These are phyloP conservation scores for Hesperophylax magnus DNA, from an alignment of 1,140 invertebrate genomes.

Conservation along the genomic window DNA sequence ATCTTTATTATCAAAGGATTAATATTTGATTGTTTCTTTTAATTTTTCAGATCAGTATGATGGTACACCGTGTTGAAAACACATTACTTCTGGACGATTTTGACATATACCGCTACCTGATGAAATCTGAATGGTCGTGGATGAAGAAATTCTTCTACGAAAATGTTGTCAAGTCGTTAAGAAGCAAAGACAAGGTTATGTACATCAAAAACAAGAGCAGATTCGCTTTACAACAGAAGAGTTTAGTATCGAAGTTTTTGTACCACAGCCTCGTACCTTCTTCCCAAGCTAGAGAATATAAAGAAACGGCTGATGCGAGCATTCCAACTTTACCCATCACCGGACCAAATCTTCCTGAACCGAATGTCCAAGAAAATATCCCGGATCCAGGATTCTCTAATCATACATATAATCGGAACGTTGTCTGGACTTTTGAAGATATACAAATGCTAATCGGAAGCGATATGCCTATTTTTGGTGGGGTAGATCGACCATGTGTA, in stretches of 20 bases:
- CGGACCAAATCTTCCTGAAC: slow-evolving; percentile 81
- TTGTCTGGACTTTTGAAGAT: slow-evolving; percentile 96
- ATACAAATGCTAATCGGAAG: slow-evolving; percentile 94
- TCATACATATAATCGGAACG: slow-evolving; percentile 82
- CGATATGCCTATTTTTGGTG: slow-evolving; percentile 94
- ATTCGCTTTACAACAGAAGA: slow-evolving; percentile 79
- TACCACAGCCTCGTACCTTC: slow-evolving; percentile 80
- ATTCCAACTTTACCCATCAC: slow-evolving; percentile 64
- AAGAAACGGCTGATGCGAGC: slow-evolving; percentile 55
- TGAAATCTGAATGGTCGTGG: slow-evolving; percentile 92
- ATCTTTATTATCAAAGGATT: no score
- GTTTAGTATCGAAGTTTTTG: slow-evolving; percentile 86
- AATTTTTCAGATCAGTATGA: slow-evolving; percentile 85
- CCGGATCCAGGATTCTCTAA: slow-evolving; percentile 77
- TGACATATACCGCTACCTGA: slow-evolving; percentile 88
- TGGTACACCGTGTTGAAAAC: slow-evolving; percentile 92
- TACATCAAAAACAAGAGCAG: slow-evolving; percentile 78
- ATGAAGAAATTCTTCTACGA: slow-evolving; percentile 89
- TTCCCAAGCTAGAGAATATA: slow-evolving; percentile 60
- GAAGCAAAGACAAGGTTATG: slow-evolving; percentile 76
- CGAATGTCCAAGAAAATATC: slow-evolving; percentile 79
- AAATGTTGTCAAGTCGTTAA: slow-evolving; percentile 80
- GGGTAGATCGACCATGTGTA: slow-evolving; percentile 90
- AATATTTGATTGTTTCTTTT: background rate
- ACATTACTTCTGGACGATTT: slow-evolving; percentile 94